Evolutionary conservation across 2,888 invertebrate species (phyloP).

Genomic region (Crepidodera aurea): DNA sequence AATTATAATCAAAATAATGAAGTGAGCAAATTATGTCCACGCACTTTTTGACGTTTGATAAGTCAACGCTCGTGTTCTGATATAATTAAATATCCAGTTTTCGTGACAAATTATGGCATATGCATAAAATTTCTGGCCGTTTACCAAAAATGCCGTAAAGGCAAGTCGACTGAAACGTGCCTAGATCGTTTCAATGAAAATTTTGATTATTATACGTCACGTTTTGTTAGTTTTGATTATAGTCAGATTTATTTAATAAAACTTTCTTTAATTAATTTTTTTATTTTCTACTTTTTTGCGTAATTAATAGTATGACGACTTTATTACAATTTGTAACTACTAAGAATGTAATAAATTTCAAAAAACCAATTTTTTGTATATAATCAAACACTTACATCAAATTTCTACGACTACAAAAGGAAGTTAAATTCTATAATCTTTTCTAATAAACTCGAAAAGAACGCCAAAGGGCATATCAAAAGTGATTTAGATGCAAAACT

Average conservation of each 20-base stretch:
- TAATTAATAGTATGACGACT: too few species aligned
- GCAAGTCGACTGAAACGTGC: slow-evolving; percentile 2
- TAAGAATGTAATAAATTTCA: too few species aligned
- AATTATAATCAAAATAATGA: too few species aligned
- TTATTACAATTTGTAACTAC: too few species aligned
- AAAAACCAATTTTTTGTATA: too few species aligned
- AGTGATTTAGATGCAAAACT: slow-evolving; percentile 21
- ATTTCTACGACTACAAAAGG: not conserved
- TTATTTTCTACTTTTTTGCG: too few species aligned
- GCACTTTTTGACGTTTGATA: not conserved
- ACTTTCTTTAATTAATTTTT: too few species aligned
- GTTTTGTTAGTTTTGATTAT: not conserved
- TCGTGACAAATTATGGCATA: slow-evolving; percentile 12
- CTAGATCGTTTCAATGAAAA: not conserved
- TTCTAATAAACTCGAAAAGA: slow-evolving; percentile 18
- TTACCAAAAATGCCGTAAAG: slow-evolving; percentile 13
- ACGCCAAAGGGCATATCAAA: slow-evolving; percentile 8
- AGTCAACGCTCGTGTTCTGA: not conserved
- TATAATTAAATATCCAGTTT: not conserved
- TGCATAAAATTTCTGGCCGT: slow-evolving; percentile 9
- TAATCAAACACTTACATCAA: too few species aligned
- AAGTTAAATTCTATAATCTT: slow-evolving; percentile 3
- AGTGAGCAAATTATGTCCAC: not conserved
- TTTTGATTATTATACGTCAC: not conserved
- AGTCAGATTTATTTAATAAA: not conserved